These are phyloP conservation scores for Leptoclinus maculatus DNA, from an alignment of 2,797 vertebrate genomes.

Conservation along the genomic window DNA sequence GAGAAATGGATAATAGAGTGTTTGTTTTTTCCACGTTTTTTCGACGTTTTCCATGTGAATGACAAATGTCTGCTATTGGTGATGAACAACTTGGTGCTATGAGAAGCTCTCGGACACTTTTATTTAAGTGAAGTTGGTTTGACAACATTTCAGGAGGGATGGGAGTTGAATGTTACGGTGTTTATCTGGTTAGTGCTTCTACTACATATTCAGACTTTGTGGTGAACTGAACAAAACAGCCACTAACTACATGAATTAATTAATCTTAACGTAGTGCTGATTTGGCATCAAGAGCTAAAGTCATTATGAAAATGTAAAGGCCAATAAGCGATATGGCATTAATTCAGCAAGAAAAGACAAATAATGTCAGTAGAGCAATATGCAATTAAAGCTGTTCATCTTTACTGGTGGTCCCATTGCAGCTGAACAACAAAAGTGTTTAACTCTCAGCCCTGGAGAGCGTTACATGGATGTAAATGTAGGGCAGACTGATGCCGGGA, in stretches of 20 bases:
- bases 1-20: neutral
- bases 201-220: neutral
- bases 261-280: neutral
- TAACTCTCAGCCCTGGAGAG: neutral
- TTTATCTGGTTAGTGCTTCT: neutral
- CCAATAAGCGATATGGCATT: neutral
- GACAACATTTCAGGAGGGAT: neutral
- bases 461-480: neutral
- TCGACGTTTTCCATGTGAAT: no score
- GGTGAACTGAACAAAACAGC: neutral
- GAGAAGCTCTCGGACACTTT: neutral
- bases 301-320: neutral
- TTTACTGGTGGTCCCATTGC: neutral
- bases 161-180: neutral
- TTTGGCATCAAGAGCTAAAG: neutral
- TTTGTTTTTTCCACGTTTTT: no score
- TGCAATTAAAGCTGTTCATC: slow-evolving; percentile 3
- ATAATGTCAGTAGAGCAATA: neutral
- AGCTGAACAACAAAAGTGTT: neutral
- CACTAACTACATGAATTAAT: neutral
- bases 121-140: neutral
- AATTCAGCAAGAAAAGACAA: neutral
- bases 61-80: neutral
- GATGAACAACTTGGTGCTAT: neutral
- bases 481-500: neutral